Evolutionary conservation across 1,140 invertebrate species (phyloP), one percentile per base, ranked within the genome.

Genomic region (Caenorhabditis tropicalis): DNA sequence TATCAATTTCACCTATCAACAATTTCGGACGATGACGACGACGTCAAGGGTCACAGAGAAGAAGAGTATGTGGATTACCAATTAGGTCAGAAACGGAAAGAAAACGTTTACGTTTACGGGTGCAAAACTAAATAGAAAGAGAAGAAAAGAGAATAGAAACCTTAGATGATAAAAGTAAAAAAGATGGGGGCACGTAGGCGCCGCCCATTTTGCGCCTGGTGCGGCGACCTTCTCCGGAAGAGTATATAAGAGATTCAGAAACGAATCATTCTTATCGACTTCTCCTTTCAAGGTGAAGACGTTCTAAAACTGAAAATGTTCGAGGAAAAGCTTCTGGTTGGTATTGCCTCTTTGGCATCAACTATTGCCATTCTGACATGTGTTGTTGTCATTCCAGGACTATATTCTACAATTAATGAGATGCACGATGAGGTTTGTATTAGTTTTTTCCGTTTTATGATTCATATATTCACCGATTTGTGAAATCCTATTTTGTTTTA

Each of bases 351-450:
- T 9, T 31, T 65, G 19, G 46, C 46, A 29, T 84, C 83, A 27
- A 56, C 79, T 21, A 79, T 84, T 29, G 83, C 83, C 49, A 49
- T 84, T 33, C 16, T 84, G 21, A 29, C 83, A 48, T 79, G 70
- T 36, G 16, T 86, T 33, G 51, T 86, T 51, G 83, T 86, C 49
- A 85, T 86, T 24, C 85, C 83, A 31, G 31, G 15, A 39, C 70
- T 86, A 19, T 86, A 86, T 51, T 39, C 58, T 10, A 79, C 60
- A 27, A 86, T 86, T 60, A 85, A 81, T 46, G 83, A 86, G 1
- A 53, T 86, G 21, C 85, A 86, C 46, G 83, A 86, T 27, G 83
- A 86, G 82, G 85, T 86, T 29, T 6, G 58, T 70, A 21, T 36
- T 10, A 33, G 43, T 16, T 9, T 29, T n/a, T n/a, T n/a, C n/a